Conservation (phyloP, 2,797 vertebrate species). For the Danio kyathit region DNA sequence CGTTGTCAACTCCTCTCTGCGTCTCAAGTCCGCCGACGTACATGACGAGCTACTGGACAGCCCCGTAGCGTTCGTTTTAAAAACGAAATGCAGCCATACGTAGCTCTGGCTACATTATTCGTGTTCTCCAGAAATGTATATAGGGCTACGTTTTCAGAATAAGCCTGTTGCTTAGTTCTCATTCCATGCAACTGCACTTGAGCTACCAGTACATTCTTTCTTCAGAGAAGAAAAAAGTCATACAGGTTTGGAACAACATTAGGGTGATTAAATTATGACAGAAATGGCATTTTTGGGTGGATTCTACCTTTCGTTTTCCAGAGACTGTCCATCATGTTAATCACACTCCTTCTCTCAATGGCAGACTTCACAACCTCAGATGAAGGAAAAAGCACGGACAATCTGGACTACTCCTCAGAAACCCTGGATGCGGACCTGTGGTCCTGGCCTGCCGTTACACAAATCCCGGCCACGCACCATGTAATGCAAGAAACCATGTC, state of each 20-base stretch:
- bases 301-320: conserved; percentile 9
- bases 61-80: no score
- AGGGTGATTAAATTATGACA: conserved; percentile 17
- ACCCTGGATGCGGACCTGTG: conserved; percentile 65
- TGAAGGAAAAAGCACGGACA: conserved; percentile 56
- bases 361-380: conserved; percentile 68
- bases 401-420: conserved; percentile 76
- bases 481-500: conserved; percentile 59
- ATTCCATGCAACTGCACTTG: not conserved
- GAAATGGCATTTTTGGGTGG: conserved; percentile 16
- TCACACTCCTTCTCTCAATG: conserved; percentile 48
- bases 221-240: conserved; percentile 12
- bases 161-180: not conserved
- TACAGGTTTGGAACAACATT: conserved; percentile 19
- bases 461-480: conserved; percentile 74
- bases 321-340: conserved; percentile 27
- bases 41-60: no score
- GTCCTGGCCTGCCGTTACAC: conserved; percentile 61
- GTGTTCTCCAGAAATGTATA: no score
- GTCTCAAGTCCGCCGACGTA: no score
- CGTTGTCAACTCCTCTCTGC: no score
- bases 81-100: no score
- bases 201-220: not conserved
- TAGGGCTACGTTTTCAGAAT: no score
- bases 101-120: no score